Percentiles rank a stretch among this genome's conserved stretches.
Evolutionary conservation across 2,797 vertebrate species (phyloP).

Genomic region (Chiroxiphia lanceolata): DNA sequence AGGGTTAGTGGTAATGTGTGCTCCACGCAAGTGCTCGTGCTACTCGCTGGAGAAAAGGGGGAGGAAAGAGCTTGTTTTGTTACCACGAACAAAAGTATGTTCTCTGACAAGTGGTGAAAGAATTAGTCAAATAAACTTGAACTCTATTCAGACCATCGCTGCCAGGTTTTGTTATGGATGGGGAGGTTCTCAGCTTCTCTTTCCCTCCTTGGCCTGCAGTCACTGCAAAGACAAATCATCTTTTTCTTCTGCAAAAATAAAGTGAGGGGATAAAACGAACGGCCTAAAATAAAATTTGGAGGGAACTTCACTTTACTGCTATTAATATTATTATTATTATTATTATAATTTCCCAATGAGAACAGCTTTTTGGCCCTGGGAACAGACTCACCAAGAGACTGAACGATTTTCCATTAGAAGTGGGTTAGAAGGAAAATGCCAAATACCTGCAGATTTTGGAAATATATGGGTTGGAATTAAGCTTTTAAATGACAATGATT

Average conservation of each 20-base stretch:
- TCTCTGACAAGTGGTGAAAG: constrained; percentile 80
- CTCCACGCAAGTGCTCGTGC: constrained; percentile 77
- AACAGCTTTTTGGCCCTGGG: constrained; percentile 39
- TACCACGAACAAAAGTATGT: constrained; percentile 74
- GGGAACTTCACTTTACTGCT: not conserved
- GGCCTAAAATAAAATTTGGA: constrained; percentile 56
- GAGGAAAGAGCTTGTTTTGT: constrained; percentile 73
- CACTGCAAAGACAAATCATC: constrained; percentile 65
- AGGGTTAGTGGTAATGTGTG: constrained; percentile 81
- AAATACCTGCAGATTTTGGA: not conserved
- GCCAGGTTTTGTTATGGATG: constrained; percentile 38
- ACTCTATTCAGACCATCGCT: constrained; percentile 58
- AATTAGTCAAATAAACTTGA: constrained; percentile 83
- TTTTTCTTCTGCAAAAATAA: constrained; percentile 63
- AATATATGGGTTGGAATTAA: not conserved
- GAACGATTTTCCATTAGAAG: not conserved
- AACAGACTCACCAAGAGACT: not conserved
- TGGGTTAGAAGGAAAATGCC: not conserved
- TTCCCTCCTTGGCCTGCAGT: constrained; percentile 3
- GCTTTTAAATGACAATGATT: not conserved
- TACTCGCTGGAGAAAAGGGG: constrained; percentile 71
- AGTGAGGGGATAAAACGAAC: constrained; percentile 10
- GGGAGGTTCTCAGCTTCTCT: constrained; percentile 48
- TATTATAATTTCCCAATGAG: constrained; percentile 4
- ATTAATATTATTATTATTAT: constrained; percentile 7